Conservation (phyloP, 2,113 vertebrate species). For the Lepisosteus osseus region DNA sequence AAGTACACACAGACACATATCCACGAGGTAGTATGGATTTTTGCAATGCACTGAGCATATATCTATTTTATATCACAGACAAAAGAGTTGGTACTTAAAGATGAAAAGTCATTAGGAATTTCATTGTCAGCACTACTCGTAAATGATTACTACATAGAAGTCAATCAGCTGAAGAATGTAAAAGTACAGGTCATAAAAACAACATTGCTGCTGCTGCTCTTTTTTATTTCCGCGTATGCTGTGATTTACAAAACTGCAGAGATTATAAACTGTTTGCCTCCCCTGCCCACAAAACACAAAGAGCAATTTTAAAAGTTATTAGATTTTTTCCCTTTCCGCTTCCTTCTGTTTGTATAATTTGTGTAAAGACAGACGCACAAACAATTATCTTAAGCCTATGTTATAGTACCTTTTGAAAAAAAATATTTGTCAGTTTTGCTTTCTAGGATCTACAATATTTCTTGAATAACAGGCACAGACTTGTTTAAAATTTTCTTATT, state of each 20-base stretch:
- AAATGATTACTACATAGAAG: constrained; percentile 13
- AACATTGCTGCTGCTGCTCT: constrained; percentile 3
- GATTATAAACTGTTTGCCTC: background rate
- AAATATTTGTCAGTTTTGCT: no score
- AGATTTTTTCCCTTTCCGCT: no score
- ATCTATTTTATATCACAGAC: background rate
- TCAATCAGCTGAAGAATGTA: constrained; percentile 11
- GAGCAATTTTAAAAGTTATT: no score
- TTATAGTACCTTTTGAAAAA: no score
- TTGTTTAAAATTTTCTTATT: no score
- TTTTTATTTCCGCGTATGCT: constrained; percentile 7
- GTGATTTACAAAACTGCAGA: constrained; percentile 5
- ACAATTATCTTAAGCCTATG: no score
- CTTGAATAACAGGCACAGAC: no score
- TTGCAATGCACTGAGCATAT: background rate
- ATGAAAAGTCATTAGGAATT: constrained; percentile 11
- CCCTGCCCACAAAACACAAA: no score
- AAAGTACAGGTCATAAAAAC: constrained; percentile 14
- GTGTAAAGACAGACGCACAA: no score
- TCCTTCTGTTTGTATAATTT: no score
- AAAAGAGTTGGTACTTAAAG: background rate
- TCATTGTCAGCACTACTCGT: constrained; percentile 19
- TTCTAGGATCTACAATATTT: no score
- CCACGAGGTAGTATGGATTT: no score
- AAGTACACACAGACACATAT: background rate